A percentile compares a stretch with the other conserved stretches of the same genome.
These are phyloP conservation scores for Rhabdophis nuchalis DNA, from an alignment of 2,797 vertebrate species.

Conservation along the genomic window DNA sequence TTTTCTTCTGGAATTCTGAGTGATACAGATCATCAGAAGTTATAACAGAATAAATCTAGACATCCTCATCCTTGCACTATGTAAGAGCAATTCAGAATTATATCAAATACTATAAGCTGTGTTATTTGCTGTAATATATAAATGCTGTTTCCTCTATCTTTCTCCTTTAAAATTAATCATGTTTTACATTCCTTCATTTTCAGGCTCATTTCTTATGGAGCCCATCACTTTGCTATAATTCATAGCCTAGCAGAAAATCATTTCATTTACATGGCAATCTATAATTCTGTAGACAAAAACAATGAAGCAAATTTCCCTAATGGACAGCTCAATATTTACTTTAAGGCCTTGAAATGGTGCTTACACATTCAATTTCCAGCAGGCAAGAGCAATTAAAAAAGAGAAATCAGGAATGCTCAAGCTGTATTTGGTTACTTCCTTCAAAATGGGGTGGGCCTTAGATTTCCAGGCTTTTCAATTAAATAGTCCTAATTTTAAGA, in stretches of 20 bases:
- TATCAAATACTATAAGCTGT: neutral
- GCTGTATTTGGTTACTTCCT: neutral
- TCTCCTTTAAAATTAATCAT: neutral
- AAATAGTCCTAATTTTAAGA: neutral
- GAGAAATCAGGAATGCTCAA: neutral
- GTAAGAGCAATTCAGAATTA: neutral
- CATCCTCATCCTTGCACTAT: neutral
- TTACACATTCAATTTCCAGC: neutral
- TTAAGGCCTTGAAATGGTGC: neutral
- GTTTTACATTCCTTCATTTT: neutral
- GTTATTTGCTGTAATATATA: neutral
- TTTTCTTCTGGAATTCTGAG: neutral
- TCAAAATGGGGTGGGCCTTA: neutral
- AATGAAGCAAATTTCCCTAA: neutral
- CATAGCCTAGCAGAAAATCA: neutral
- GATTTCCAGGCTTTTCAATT: neutral
- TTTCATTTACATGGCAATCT: conserved; percentile 4
- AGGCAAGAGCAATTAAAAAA: neutral
- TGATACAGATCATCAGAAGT: neutral
- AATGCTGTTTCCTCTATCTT: neutral
- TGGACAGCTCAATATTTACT: neutral
- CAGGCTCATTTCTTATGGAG: neutral
- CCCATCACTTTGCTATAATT: neutral
- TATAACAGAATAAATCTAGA: neutral
- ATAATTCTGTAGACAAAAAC: neutral